Percentiles rank a stretch among this genome's conserved stretches.
phyloP scores from a whole-genome alignment of 2,888 invertebrate genomes.

The Bembecia ichneumoniformis region DNA sequence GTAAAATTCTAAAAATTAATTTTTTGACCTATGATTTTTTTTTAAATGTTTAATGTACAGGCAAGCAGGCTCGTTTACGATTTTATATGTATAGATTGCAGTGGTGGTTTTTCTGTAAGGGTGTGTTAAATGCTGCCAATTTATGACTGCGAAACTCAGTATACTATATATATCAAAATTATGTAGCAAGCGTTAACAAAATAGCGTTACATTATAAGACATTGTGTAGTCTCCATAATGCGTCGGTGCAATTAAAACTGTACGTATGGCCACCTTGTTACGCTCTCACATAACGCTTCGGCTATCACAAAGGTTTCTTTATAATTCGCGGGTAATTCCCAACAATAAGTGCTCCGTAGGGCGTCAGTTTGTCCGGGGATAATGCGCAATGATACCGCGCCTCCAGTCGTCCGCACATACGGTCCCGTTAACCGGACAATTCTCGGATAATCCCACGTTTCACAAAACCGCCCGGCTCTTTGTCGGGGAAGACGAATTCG shows the following conservation, averaged over 20 bases:
- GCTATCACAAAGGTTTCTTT: constrained; percentile 44
- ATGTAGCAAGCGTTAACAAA: too few species aligned
- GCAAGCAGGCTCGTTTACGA: too few species aligned
- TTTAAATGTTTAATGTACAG: too few species aligned
- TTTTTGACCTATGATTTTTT: too few species aligned
- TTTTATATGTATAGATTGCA: too few species aligned
- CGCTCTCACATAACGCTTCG: constrained; percentile 47
- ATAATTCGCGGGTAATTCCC: constrained; percentile 65
- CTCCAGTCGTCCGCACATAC: constrained; percentile 34
- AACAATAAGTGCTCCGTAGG: constrained; percentile 46
- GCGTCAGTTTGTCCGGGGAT: constrained; percentile 44
- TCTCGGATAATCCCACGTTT: constrained; percentile 48
- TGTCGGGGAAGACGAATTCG: constrained; percentile 54
- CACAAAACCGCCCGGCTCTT: constrained; percentile 43
- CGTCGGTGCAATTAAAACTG: constrained; percentile 32
- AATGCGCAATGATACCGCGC: constrained; percentile 65
- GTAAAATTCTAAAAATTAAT: too few species aligned
- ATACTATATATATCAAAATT: too few species aligned
- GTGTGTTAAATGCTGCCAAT: too few species aligned
- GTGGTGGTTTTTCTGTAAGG: too few species aligned
- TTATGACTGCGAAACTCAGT: too few species aligned
- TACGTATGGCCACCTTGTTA: constrained; percentile 72
- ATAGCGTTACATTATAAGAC: too few species aligned
- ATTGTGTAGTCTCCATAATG: constrained; percentile 15
- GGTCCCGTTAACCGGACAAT: constrained; percentile 61